Base-by-base conservation (phyloP, 2,888 invertebrate species). In the Ectobius pallidus region DNA sequence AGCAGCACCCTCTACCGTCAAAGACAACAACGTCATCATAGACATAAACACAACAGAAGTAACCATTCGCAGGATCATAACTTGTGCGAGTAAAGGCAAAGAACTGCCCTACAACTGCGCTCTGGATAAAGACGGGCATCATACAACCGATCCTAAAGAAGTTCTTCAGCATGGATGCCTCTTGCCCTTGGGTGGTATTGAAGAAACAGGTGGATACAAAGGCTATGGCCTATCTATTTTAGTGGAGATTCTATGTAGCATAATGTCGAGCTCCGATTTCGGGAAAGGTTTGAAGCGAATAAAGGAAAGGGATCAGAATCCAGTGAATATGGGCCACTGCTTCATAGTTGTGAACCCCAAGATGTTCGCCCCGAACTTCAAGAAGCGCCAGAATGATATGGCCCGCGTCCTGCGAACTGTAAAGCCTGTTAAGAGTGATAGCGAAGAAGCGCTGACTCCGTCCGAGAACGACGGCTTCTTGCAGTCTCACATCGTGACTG, bases 181-280 rank as follows among this genome's bases (percentile, higher is more conserved):
- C 3, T n/a, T 46, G 4, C 46, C 46, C 7, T 46, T 46, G n/a
- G 46, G 46, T n/a, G 46, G 46, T 14, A 4, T n/a, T 7, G 46
- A 46, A 46, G 46, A 46, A n/a, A 46, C 46, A 3, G 46, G 46
- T n/a, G 46, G 46, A 46, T 46, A 46, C n/a, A 46, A 46, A 46
- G 46, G 46, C 3, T 46, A 46, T 46, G 46, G 9, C 11, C n/a
- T 46, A n/a, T 7, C 46, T 46, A 46, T 46, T 9, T 3, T 46
- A 3, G 46, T 46, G 4, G 46, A 46, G n/a, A n/a, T n/a, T 9
- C 7, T 46, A n/a, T 46, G 46, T 46, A n/a, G 46, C 3, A 46
- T 46, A 46, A 14, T 46, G 7, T 7, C 11, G 7, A n/a, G n/a
- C n/a, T 9, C 46, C 11, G 3, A 4, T 46, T 46, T 14, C n/a